Base-by-base conservation (phyloP, 2,888 invertebrate species). In the Aphidius colemani region DNA sequence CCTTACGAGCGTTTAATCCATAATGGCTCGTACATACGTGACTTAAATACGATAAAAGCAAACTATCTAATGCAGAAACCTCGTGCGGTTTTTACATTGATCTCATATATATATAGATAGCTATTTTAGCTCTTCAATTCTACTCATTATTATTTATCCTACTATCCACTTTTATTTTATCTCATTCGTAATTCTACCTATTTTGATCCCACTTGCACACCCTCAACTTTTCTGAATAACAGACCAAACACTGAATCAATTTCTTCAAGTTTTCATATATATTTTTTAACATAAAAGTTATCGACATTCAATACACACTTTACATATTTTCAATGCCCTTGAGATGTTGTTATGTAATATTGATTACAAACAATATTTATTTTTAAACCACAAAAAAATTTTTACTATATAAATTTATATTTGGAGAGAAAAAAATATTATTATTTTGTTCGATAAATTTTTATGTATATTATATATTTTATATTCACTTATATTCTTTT, bases 1-100 rank as follows among this genome's bases (percentile, higher is more conserved):
- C 73, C 68, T 71, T 71, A 73, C 71, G 69, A 72, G 68, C 71
- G 71, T 74, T 74, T 74, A 73, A 74, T 74, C 72, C 70, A 69
- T 72, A 71, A 72, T 70, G 70, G 72, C 66, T 66, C 61, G 66
- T 67, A 65, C 68, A 69, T 72, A 74, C 74, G 74, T 73, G 74
- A 67, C 57, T 53, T 50, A 72, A 70, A 66, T 72, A 61, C 69
- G 61, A 72, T 71, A 70, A 69, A 70, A 66, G 68, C 56, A 46
- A 65, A 48, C 46, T 13, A 64, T 60, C 58, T 61, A 63, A 59
- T 59, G 55, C 68, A 66, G 65, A 67, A 65, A 67, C 53, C 46
- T 60, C 56, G 56, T 59, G 30, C 30, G 65, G 57, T 65, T 69
- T 67, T 66, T 59, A 58, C 51, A 57, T 44, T 45, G 55, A 43